A percentile compares a stretch with the other conserved stretches of the same genome.
Conservation (phyloP, 1,140 invertebrate species). For the Conopomorpha cramerella region DNA sequence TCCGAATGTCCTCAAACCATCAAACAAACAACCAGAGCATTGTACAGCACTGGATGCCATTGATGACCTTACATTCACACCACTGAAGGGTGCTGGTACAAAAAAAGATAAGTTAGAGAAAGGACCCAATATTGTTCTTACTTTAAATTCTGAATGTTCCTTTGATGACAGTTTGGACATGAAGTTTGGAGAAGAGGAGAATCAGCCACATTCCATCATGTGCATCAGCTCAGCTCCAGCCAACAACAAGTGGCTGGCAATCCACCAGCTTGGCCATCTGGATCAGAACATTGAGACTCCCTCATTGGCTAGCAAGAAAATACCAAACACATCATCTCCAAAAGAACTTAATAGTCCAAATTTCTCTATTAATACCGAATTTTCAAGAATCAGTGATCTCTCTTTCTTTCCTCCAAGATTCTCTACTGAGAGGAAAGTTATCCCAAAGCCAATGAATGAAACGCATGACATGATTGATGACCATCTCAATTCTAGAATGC, state of each 20-base stretch:
- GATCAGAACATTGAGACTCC: constrained; percentile 21
- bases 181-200: constrained; percentile 32
- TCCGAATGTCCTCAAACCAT: constrained; percentile 35
- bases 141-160: constrained; percentile 36
- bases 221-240: constrained; percentile 26
- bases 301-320: constrained; percentile 26
- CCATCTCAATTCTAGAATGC: constrained; percentile 24
- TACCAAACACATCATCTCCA: constrained; percentile 47
- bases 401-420: constrained; percentile 51
- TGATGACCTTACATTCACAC: constrained; percentile 45
- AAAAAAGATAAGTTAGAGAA: constrained; percentile 33
- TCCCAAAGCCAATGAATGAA: constrained; percentile 34
- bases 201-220: constrained; percentile 36
- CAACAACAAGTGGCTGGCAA: constrained; percentile 26
- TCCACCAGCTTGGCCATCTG: constrained; percentile 17
- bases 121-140: constrained; percentile 36
- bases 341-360: constrained; percentile 46
- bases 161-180: constrained; percentile 35
- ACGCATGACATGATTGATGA: constrained; percentile 33
- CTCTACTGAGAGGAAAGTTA: constrained; percentile 48
- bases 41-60: constrained; percentile 25
- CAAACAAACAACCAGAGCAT: constrained; percentile 26
- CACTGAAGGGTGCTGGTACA: constrained; percentile 21
- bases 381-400: constrained; percentile 45
- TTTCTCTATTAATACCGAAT: constrained; percentile 48